These are phyloP conservation scores for Sisor rabdophorus DNA, from an alignment of 2,113 vertebrate genomes.

Conservation along the genomic window DNA sequence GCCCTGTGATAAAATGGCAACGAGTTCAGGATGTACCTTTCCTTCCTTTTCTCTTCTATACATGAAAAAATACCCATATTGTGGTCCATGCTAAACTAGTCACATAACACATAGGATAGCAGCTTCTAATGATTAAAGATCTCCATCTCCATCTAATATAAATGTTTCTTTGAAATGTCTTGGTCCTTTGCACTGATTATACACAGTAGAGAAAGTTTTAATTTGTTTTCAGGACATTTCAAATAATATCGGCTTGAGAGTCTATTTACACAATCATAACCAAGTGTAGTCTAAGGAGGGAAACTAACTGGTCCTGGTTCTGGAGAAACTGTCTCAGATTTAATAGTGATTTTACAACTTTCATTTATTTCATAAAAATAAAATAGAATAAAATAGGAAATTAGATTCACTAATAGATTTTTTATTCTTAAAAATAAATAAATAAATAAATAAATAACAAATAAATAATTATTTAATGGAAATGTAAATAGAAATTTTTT, in stretches of 20 bases:
- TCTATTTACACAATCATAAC: background rate
- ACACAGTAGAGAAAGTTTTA: background rate
- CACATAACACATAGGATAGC: constrained; percentile 30
- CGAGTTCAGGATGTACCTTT: too few relatives aligned
- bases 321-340: background rate
- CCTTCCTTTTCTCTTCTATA: constrained; percentile 39
- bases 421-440: background rate
- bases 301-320: background rate
- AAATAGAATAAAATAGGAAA: background rate
- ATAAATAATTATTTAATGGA: background rate
- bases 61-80: constrained; percentile 39
- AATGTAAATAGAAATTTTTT: background rate
- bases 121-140: background rate
- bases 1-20: too few relatives aligned
- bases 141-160: background rate
- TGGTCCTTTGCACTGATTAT: background rate
- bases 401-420: background rate
- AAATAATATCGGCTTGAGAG: background rate
- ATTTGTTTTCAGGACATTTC: background rate
- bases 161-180: background rate
- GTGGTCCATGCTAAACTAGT: constrained; percentile 54
- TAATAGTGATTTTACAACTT: background rate
- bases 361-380: background rate
- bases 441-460: too few relatives aligned
- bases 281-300: background rate